phyloP scores from a whole-genome alignment of 2,888 invertebrate genomes.

The Leptopilina syphax region DNA sequence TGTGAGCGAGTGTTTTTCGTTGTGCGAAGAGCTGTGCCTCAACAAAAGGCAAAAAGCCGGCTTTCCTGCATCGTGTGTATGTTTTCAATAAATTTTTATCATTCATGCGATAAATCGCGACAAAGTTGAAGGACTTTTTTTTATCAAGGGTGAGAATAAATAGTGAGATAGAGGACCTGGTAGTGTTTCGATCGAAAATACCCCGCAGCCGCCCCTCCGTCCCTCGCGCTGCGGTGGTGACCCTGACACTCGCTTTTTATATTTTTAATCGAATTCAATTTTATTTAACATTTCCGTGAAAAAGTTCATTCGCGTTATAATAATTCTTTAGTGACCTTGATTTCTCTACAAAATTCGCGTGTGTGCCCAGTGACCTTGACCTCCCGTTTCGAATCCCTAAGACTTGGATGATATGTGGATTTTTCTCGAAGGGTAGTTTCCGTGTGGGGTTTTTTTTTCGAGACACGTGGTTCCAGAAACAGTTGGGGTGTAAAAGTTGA shows the following conservation, averaged over 20 bases:
- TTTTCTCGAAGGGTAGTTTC: background rate
- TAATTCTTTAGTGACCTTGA: background rate
- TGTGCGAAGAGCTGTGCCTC: constrained; percentile 25
- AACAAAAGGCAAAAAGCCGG: constrained; percentile 48
- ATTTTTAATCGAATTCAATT: constrained; percentile 11
- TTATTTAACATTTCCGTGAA: background rate
- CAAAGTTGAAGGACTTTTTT: background rate
- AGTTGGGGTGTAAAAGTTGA: background rate
- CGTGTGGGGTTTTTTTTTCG: background rate
- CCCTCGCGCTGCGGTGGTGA: constrained; percentile 63
- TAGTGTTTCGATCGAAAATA: constrained; percentile 39
- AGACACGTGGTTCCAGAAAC: constrained; percentile 27
- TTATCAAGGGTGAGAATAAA: background rate
- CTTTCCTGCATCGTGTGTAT: constrained; percentile 29
- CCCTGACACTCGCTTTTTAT: constrained; percentile 65
- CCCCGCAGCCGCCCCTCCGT: constrained; percentile 23
- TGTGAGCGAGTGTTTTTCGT: constrained; percentile 62
- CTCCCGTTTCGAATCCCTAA: constrained; percentile 7
- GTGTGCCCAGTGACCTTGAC: constrained; percentile 21
- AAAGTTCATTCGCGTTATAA: background rate
- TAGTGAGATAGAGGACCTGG: constrained; percentile 40
- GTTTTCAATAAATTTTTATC: constrained; percentile 1
- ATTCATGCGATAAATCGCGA: background rate
- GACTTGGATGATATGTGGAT: constrained; percentile 16
- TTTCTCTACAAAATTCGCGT: background rate